Conservation (phyloP, 1,140 invertebrate genomes). For the Stegodyphus dumicola region DNA sequence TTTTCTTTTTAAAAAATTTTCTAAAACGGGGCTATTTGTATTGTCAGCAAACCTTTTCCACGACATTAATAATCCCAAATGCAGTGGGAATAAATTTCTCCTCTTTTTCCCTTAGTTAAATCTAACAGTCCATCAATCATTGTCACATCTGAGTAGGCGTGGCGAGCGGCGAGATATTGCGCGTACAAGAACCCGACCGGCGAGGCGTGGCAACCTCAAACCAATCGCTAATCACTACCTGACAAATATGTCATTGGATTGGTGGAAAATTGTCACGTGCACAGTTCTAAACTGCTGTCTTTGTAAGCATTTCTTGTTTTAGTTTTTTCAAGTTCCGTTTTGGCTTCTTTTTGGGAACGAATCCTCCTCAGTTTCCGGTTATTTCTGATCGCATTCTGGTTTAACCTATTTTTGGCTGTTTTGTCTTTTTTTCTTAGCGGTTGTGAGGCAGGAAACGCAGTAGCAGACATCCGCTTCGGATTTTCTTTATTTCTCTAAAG, state of each 20-base stretch:
- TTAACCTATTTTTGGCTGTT: not conserved
- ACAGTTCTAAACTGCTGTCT: not conserved
- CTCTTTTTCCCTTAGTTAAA: no score
- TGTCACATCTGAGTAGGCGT: constrained; percentile 2
- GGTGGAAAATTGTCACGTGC: not conserved
- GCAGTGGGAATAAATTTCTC: not conserved
- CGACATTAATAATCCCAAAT: no score
- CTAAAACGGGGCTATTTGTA: no score
- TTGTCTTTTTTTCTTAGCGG: not conserved
- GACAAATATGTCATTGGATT: constrained; percentile 2
- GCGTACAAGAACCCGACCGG: constrained; percentile 8
- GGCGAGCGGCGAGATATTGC: constrained; percentile 14
- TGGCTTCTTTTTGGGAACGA: not conserved
- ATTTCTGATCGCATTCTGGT: not conserved
- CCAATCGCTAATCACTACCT: constrained; percentile 34
- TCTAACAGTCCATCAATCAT: not conserved
- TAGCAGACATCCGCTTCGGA: not conserved
- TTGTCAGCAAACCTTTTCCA: no score
- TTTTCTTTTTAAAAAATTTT: no score
- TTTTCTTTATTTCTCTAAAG: not conserved
- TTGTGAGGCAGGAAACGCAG: not conserved
- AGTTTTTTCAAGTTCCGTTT: not conserved
- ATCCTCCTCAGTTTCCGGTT: not conserved
- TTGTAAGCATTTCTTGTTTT: not conserved
- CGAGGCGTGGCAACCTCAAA: constrained; percentile 16